A percentile compares a stretch with the other conserved stretches of the same genome.
These are phyloP conservation scores for Xenopus tropicalis DNA, from an alignment of 2,113 vertebrate genomes.

Conservation along the genomic window DNA sequence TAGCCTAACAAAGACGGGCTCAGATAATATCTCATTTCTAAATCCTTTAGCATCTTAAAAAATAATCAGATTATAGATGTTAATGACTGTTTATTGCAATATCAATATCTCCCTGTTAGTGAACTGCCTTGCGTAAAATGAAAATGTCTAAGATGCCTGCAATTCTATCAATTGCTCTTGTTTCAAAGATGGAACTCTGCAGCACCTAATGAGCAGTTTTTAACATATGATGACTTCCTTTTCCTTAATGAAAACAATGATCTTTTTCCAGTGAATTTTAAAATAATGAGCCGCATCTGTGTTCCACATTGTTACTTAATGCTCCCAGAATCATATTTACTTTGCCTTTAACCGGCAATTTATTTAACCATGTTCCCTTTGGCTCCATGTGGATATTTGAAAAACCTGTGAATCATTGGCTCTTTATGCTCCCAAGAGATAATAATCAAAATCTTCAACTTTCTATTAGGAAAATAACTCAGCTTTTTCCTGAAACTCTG, in stretches of 20 bases:
- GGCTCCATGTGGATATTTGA: too few relatives aligned
- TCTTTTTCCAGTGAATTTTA: constrained; percentile 2
- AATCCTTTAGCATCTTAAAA: neutral
- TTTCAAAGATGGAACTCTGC: constrained; percentile 10
- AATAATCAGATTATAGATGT: constrained; percentile 18
- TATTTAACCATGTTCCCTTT: too few relatives aligned
- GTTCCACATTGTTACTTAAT: neutral
- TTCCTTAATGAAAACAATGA: constrained; percentile 23
- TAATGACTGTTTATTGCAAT: constrained; percentile 28
- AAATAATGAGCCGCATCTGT: neutral
- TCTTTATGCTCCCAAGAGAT: too few relatives aligned
- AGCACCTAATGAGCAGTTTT: constrained; percentile 25
- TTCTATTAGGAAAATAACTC: too few relatives aligned
- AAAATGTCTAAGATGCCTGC: constrained; percentile 16
- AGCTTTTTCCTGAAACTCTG: too few relatives aligned
- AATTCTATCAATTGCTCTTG: constrained; percentile 19
- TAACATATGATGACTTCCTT: constrained; percentile 10
- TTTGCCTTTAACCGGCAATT: too few relatives aligned
- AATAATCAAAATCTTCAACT: too few relatives aligned
- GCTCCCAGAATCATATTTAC: neutral
- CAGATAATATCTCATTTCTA: neutral
- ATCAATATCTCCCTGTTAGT: constrained; percentile 16
- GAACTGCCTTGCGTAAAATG: constrained; percentile 18
- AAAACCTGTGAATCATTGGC: too few relatives aligned
- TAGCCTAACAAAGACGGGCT: too few relatives aligned